Evolutionary conservation across 2,797 vertebrate genomes (phyloP).

Genomic region (Acanthiza pusilla): DNA sequence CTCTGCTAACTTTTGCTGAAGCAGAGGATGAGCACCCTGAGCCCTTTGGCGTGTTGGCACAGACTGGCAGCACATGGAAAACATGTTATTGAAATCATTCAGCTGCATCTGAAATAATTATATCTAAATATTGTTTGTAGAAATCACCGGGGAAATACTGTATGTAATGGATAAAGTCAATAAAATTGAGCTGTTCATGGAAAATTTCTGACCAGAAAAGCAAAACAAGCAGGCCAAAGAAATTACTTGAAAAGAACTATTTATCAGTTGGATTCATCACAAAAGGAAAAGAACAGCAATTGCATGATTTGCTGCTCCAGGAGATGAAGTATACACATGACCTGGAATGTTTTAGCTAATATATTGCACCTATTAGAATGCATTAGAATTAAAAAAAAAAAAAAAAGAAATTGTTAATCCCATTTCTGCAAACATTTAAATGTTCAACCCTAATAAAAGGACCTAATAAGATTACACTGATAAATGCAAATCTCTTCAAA

Average conservation of each 20-base stretch:
- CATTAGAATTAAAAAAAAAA: background rate
- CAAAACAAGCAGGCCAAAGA: background rate
- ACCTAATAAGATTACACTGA: conserved; percentile 9
- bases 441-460: background rate
- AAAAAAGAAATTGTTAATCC: background rate
- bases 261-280: background rate
- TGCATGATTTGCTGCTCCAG: background rate
- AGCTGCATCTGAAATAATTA: background rate
- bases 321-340: background rate
- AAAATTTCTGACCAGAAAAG: background rate
- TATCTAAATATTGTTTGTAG: background rate
- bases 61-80: background rate
- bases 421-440: background rate
- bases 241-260: background rate
- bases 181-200: background rate
- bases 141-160: background rate
- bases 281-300: background rate
- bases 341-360: background rate
- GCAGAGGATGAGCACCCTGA: background rate
- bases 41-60: background rate
- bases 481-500: conserved; percentile 32
- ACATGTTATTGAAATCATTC: background rate
- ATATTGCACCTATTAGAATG: background rate
- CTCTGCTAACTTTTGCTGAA: background rate
- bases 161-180: background rate